These are phyloP conservation scores for Nixonia krombeini DNA, from an alignment of 1,140 invertebrate genomes.

Conservation along the genomic window DNA sequence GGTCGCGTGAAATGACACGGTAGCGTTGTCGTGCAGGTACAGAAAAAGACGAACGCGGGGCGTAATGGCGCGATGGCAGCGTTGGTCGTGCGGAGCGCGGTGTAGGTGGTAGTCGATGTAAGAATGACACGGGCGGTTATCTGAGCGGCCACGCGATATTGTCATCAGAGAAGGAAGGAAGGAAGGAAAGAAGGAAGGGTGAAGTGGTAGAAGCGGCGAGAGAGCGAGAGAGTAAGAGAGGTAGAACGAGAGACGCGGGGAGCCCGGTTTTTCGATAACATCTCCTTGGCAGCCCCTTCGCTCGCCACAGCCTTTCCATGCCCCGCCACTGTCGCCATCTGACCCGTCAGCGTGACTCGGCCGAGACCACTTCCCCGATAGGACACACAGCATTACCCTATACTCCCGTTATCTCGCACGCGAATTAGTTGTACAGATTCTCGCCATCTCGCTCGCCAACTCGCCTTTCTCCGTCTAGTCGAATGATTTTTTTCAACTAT, in stretches of 20 bases:
- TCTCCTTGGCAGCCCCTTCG: conserved; percentile 53
- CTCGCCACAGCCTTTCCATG: conserved; percentile 62
- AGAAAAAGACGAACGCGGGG: conserved; percentile 28
- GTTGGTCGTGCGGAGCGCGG: conserved; percentile 34
- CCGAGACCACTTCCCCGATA: conserved; percentile 66
- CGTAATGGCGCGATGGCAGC: conserved; percentile 23
- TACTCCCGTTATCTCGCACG: conserved; percentile 67
- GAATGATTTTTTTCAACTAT: no score
- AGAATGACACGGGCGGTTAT: conserved; percentile 72
- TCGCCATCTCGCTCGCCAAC: conserved; percentile 38
- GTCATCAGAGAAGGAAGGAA: conserved; percentile 33
- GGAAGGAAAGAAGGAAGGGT: conserved; percentile 9
- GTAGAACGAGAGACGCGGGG: neutral
- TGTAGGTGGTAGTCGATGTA: conserved; percentile 62
- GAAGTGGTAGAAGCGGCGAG: neutral
- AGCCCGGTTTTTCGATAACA: conserved; percentile 67
- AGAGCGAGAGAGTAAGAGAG: no score
- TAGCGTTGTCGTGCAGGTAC: conserved; percentile 20
- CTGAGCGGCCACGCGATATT: conserved; percentile 66
- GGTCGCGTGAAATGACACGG: conserved; percentile 16
- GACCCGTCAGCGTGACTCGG: conserved; percentile 60
- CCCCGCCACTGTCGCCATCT: conserved; percentile 49
- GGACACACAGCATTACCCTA: conserved; percentile 33
- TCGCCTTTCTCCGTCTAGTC: no score
- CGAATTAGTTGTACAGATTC: conserved; percentile 69